Percentiles rank a stretch among this genome's conserved stretches.
These are phyloP conservation scores for Ophioderma brevispina DNA, from an alignment of 35 echinoderm and acorn worm species.

Conservation along the genomic window DNA sequence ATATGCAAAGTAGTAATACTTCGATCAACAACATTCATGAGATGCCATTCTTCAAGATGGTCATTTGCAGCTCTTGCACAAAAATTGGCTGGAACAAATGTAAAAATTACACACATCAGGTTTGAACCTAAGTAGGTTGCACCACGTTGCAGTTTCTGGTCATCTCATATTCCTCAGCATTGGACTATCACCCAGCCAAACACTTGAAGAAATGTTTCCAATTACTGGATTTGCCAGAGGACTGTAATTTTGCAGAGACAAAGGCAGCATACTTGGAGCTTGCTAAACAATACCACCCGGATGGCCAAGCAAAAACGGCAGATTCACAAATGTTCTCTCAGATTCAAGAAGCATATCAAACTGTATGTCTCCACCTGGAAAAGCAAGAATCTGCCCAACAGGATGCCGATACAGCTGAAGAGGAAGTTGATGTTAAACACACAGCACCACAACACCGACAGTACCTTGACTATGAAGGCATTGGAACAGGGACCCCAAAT, in stretches of 20 bases:
- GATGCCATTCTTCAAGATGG: no score
- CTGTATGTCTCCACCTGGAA: conserved; percentile 50
- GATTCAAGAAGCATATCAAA: conserved; percentile 75
- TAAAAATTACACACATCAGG: no score
- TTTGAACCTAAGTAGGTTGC: no score
- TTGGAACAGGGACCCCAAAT: conserved; percentile 79
- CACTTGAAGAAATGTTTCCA: conserved; percentile 64
- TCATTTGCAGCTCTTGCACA: no score
- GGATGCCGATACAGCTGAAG: conserved; percentile 27
- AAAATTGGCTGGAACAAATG: no score
- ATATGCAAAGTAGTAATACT: no score
- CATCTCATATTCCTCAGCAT: no score
- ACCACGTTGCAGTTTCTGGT: no score
- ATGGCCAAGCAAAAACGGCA: conserved; percentile 45
- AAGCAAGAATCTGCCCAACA: not conserved
- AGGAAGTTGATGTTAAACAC: conserved; percentile 54
- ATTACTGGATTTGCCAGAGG: conserved; percentile 56
- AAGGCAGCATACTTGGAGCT: conserved; percentile 75
- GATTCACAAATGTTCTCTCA: conserved; percentile 71
- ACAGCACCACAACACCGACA: conserved; percentile 83
- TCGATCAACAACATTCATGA: no score
- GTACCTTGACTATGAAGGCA: conserved; percentile 81
- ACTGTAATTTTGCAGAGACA: conserved; percentile 38
- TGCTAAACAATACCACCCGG: conserved; percentile 95
- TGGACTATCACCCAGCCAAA: not conserved